A percentile compares a stretch with the other conserved stretches of the same genome.
phyloP scores from a whole-genome alignment of 2,888 invertebrate species.

The Rugalucina vietnamica region DNA sequence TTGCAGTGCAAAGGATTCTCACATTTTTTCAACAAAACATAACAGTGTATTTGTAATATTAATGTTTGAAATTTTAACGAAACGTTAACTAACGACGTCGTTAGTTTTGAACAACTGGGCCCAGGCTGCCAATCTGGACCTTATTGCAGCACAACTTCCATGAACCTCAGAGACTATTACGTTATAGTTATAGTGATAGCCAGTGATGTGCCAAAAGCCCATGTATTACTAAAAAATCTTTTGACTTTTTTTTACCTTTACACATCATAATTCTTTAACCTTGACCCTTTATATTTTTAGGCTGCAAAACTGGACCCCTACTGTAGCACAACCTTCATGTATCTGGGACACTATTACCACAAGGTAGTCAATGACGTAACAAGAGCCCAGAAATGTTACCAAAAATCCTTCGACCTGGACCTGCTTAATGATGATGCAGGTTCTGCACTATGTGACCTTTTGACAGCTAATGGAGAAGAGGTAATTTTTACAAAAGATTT shows the following conservation, averaged over 20 bases:
- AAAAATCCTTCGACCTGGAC: conserved; percentile 92
- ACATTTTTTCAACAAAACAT: too few species aligned
- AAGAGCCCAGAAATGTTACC: conserved; percentile 92
- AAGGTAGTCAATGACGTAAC: conserved; percentile 89
- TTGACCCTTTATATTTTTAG: conserved; percentile 65
- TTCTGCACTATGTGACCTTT: conserved; percentile 90
- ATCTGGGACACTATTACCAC: conserved; percentile 91
- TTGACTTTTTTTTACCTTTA: neutral
- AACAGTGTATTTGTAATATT: too few species aligned
- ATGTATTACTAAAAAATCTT: neutral
- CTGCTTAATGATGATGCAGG: conserved; percentile 88
- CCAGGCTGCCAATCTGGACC: too few species aligned
- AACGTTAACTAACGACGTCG: too few species aligned
- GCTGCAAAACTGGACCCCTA: conserved; percentile 89
- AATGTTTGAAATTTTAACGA: too few species aligned
- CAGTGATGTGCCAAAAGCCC: neutral
- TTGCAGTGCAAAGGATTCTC: too few species aligned
- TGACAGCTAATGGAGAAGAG: conserved; percentile 88
- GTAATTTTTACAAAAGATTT: too few species aligned
- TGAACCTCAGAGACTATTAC: too few species aligned
- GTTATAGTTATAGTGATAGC: too few species aligned
- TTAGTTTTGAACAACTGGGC: too few species aligned
- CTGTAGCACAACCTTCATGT: conserved; percentile 89
- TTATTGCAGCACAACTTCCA: too few species aligned
- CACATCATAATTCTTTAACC: neutral